Conservation (phyloP, 1,140 invertebrate genomes). For the Daktulosphaira vitifoliae region DNA sequence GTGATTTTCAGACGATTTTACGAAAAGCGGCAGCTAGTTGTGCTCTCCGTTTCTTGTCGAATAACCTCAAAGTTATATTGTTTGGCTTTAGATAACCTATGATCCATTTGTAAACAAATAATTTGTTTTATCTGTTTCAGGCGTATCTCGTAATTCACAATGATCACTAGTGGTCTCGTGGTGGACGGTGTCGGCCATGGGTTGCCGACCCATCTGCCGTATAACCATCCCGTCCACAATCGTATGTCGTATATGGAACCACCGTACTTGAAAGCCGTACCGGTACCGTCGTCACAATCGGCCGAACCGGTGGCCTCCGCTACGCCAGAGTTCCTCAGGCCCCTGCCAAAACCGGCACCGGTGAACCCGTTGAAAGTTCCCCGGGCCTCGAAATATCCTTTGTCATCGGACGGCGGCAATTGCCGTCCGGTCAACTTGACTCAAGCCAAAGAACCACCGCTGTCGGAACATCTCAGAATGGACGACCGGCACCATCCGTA, state of each 20-base stretch:
- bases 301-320: background rate
- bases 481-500: background rate
- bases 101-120: no score
- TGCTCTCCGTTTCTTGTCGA: no score
- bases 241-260: constrained; percentile 27
- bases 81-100: no score
- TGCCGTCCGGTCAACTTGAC: constrained; percentile 23
- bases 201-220: constrained; percentile 16
- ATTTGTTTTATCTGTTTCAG: no score
- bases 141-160: background rate
- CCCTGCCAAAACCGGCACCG: constrained; percentile 24
- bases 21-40: no score
- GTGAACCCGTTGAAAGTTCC: constrained; percentile 8
- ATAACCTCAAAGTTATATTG: no score
- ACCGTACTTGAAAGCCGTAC: constrained; percentile 11
- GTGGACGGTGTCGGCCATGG: constrained; percentile 31
- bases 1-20: no score
- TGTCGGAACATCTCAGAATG: background rate
- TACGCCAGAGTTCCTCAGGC: constrained; percentile 25
- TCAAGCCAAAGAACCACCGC: constrained; percentile 4
- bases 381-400: background rate
- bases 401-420: background rate
- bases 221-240: constrained; percentile 14
- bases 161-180: constrained; percentile 32
- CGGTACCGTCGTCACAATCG: background rate